A percentile compares a stretch with the other conserved stretches of the same genome.
phyloP scores from a whole-genome alignment of 2,797 vertebrate genomes.

The Notolabrus celidotus region DNA sequence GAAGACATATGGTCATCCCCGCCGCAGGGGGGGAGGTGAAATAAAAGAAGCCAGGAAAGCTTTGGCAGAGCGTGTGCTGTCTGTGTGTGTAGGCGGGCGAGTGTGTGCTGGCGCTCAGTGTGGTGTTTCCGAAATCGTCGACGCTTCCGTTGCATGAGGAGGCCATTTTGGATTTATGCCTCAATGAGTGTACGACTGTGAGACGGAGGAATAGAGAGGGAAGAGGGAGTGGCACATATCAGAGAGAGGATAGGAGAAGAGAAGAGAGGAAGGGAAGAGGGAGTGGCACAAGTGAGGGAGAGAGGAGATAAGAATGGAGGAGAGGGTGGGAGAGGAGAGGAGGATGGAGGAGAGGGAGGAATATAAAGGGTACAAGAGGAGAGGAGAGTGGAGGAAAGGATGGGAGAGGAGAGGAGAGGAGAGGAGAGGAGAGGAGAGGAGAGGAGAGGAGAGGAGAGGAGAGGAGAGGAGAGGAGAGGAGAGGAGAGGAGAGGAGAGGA shows the following conservation, averaged over 20 bases:
- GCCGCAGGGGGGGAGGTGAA: conserved; percentile 51
- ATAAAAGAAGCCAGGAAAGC: conserved; percentile 48
- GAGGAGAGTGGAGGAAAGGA: no score
- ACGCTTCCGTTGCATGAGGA: conserved; percentile 58
- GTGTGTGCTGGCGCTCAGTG: conserved; percentile 38
- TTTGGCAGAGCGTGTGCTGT: conserved; percentile 50
- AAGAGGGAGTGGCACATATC: no score
- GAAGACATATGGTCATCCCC: conserved; percentile 75
- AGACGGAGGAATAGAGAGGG: conserved; percentile 38
- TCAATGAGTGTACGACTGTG: conserved; percentile 62
- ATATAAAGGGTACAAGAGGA: no score
- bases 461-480: no score
- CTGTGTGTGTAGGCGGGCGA: conserved; percentile 10
- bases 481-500: conserved; percentile 39
- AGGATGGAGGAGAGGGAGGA: not conserved
- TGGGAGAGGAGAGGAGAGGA: no score
- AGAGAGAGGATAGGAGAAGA: not conserved
- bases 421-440: no score
- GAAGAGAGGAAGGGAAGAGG: not conserved
- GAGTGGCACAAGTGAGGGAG: conserved; percentile 7
- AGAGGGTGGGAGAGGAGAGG: not conserved
- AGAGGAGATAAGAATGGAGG: not conserved
- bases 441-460: no score
- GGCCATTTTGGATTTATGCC: conserved; percentile 67
- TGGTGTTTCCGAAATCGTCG: conserved; percentile 67